Base-by-base conservation (phyloP, 2,888 invertebrate genomes). In the Tiphia femorata region DNA sequence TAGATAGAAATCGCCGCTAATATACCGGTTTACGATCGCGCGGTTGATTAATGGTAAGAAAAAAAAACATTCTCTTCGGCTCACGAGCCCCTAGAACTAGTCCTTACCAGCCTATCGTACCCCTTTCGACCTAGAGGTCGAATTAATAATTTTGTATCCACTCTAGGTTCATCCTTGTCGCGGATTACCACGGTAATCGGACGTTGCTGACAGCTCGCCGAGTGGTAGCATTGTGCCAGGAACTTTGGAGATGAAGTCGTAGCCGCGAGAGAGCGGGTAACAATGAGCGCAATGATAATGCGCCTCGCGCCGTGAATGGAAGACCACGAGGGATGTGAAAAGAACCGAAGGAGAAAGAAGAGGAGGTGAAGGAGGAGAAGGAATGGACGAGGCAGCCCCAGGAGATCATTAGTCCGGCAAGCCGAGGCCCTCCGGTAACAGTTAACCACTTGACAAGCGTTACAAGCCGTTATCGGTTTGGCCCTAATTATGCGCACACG, bases 371-470 rank as follows among this genome's bases (percentile, higher is more conserved):
- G 33, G 41, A 20, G 27, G 21, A 58, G 41, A 33, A 61, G 58
- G 47, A 50, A 37, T 42, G 23, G 54, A 27, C 30, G 42, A 56
- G 46, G 33, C 63, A 70, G 68, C 76, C 73, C 65, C 74, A 42
- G 75, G 75, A 68, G 75, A 75, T 77, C 76, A 78, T 78, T 78
- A 78, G 77, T 70, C 69, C 75, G 72, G 64, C 72, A 69, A 72
- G 72, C 64, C 57, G 64, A 64, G 62, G 69, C 65, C 64, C 49
- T n/a, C 60, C 61, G 69, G 73, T 64, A 63, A 71, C 68, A 62
- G 67, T 73, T 70, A 69, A 64, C 64, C 61, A 54, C 67, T 68
- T 70, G 70, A 70, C 68, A 70, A 72, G 65, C 70, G 67, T 73
- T 70, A 53, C 70, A 62, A 59, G 67, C 70, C 67, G 67, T 75